Base-by-base conservation (phyloP, 2,888 invertebrate genomes). In the Polylopha cassiicola region DNA sequence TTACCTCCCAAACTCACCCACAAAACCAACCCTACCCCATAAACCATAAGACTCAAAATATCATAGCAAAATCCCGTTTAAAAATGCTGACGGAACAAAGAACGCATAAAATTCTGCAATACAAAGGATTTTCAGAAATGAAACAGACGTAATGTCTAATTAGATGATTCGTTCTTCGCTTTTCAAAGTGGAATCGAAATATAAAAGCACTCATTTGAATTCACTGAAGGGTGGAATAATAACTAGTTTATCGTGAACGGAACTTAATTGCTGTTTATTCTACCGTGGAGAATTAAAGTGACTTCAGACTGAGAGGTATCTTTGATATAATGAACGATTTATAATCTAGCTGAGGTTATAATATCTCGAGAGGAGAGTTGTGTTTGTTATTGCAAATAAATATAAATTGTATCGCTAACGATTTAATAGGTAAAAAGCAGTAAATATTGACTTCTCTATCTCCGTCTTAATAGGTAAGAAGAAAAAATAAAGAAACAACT, bases 61-160 rank as follows among this genome's bases (percentile, higher is more conserved):
- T 44, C 14, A 8, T 30, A 36, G 4, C 39, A 34, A 15, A 13
- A 30, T 18, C 18, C 37, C 46, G 51, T 61, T 66, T 63, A 62
- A 73, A 73, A 76, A 72, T 61, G 58, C 65, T 63, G 61, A 55
- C 60, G 64, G 62, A 70, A 79, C 75, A 80, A 77, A 75, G 76
- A 76, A 73, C 71, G 72, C 70, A 76, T 78, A 78, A 77, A 81
- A 76, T 69, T 73, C 65, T 73, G 71, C 74, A 73, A 66, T 73
- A 78, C 80, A 81, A 79, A 81, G 79, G 76, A 75, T 72, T 80
- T 77, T 74, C 71, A 71, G 73, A 75, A 73, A 73, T 73, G 73
- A 77, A 63, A 76, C 73, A 74, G 73, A 75, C 74, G 72, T 75
- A 73, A 79, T 76, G 71, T 70, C 73, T 81, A 81, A 81, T 81